phyloP scores from a whole-genome alignment of 2,797 vertebrate species.

The Myotis planiceps region DNA sequence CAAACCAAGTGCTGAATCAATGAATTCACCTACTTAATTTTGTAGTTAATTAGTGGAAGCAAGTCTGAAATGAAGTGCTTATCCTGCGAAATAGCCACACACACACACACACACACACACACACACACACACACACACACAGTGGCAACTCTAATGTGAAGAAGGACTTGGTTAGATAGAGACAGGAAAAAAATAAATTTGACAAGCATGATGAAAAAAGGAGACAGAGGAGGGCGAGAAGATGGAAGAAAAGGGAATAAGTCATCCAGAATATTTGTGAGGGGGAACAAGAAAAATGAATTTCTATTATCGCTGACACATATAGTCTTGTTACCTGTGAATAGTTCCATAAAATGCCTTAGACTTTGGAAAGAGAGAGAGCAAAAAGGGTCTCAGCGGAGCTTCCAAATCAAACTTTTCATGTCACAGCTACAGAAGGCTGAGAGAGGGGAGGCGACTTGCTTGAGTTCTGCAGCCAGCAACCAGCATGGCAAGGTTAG shows the following conservation, averaged over 20 bases:
- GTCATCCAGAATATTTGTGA: neutral
- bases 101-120: neutral
- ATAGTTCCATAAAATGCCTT: neutral
- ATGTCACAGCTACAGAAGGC: neutral
- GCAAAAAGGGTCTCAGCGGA: neutral
- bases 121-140: neutral
- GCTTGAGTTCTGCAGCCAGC: neutral
- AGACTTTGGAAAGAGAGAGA: neutral
- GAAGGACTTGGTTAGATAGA: neutral
- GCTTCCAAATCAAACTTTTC: neutral
- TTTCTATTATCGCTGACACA: neutral
- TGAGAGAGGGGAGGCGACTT: neutral
- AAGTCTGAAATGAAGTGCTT: slow-evolving; percentile 68
- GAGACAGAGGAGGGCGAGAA: neutral
- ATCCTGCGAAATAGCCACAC: slow-evolving; percentile 55
- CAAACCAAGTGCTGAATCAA: slow-evolving; percentile 66
- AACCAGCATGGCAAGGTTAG: neutral
- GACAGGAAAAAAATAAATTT: neutral
- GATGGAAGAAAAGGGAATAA: neutral
- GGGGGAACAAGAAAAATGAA: neutral
- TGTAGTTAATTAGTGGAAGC: slow-evolving; percentile 63
- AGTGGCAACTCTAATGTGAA: neutral
- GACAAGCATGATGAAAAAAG: neutral
- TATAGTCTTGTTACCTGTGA: neutral
- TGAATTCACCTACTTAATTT: slow-evolving; percentile 76